Conservation (phyloP, 1,140 invertebrate species). For the Brachionus plicatilis region DNA sequence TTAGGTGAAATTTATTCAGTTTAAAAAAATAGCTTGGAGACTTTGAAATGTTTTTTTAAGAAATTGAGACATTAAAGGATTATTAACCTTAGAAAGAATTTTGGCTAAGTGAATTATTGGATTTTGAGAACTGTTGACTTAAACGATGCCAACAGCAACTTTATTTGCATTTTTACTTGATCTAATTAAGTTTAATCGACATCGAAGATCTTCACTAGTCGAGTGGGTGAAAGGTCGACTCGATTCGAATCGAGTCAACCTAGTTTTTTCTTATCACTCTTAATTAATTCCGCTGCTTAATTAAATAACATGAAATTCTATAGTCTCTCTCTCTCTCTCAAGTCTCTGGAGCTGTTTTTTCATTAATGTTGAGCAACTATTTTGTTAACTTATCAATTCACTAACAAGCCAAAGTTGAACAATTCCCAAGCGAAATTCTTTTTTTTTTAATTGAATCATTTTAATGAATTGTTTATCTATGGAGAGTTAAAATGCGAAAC, state of each 20-base stretch:
- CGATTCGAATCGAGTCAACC: neutral
- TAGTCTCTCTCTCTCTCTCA: too few relatives aligned
- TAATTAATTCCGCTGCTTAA: constrained; percentile 3
- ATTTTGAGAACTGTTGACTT: constrained; percentile 22
- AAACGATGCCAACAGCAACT: neutral
- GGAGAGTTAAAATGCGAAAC: neutral
- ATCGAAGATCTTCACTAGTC: neutral
- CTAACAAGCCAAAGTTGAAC: neutral
- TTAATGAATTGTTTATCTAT: neutral
- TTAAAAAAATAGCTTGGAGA: constrained; percentile 18
- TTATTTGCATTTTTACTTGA: constrained; percentile 23
- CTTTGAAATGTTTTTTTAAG: constrained; percentile 2
- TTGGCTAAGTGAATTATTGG: constrained; percentile 2
- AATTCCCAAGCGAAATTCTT: neutral
- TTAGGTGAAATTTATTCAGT: neutral
- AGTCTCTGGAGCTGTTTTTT: neutral
- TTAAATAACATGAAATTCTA: neutral
- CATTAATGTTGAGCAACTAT: constrained; percentile 16
- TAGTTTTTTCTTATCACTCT: neutral
- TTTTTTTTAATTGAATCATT: neutral
- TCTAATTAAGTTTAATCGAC: constrained; percentile 3
- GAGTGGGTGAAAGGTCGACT: neutral
- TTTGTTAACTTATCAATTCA: neutral
- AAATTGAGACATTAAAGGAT: neutral
- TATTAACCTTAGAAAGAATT: neutral